phyloP scores from a whole-genome alignment of 2,797 vertebrate species.

The Anisognathus igniventris region DNA sequence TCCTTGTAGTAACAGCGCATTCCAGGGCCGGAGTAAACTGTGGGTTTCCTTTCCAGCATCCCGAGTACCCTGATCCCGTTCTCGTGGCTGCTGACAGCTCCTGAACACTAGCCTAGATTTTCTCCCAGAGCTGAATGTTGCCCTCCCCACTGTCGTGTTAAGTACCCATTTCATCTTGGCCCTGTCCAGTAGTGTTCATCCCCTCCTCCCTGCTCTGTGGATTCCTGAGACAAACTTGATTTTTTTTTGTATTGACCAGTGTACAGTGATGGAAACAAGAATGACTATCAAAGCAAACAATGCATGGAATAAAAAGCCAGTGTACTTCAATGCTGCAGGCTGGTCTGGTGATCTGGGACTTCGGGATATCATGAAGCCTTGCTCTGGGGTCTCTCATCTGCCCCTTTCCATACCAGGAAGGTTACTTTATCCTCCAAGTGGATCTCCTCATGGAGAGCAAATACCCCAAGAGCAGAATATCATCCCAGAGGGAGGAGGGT shows the following conservation, averaged over 20 bases:
- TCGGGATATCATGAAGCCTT: background rate
- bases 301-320: constrained; percentile 97
- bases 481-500: background rate
- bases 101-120: constrained; percentile 50
- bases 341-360: constrained; percentile 39
- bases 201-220: constrained; percentile 66
- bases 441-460: background rate
- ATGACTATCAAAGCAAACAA: constrained; percentile 89
- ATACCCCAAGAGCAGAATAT: background rate
- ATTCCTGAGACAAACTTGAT: constrained; percentile 83
- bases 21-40: background rate
- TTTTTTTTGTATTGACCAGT: constrained; percentile 85
- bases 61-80: background rate
- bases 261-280: constrained; percentile 84
- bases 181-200: constrained; percentile 69
- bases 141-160: constrained; percentile 45
- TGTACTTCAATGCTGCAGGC: constrained; percentile 78
- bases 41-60: background rate
- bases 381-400: background rate
- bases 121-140: constrained; percentile 49
- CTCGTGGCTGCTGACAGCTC: constrained; percentile 46
- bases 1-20: rapidly evolving
- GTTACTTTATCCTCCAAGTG: background rate
- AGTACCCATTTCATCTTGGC: constrained; percentile 26
- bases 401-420: background rate